Conservation (phyloP, 2,113 vertebrate genomes). For the Bombycilla garrulus region DNA sequence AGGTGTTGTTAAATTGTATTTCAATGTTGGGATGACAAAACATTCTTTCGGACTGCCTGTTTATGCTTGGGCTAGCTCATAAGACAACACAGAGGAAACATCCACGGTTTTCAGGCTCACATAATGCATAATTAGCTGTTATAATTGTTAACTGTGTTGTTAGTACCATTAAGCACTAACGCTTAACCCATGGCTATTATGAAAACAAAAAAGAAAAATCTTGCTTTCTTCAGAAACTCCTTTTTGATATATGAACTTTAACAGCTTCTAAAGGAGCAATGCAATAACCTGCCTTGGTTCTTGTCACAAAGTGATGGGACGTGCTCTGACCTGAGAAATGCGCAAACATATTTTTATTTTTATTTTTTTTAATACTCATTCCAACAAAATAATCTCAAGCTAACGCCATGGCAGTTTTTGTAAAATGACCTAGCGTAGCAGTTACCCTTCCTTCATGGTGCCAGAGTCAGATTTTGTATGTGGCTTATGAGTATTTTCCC, state of each 20-base stretch:
- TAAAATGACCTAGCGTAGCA: neutral
- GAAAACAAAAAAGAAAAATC: neutral
- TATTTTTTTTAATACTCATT: neutral
- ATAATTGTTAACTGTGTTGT: neutral
- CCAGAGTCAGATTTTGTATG: neutral
- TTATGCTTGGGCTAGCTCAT: neutral
- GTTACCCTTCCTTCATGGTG: neutral
- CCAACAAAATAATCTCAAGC: neutral
- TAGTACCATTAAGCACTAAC: neutral
- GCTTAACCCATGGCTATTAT: neutral
- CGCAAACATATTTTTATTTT: neutral
- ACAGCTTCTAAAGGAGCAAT: neutral
- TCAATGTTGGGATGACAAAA: neutral
- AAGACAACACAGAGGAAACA: neutral
- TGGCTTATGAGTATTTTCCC: neutral
- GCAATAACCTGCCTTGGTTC: neutral
- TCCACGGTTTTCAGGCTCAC: neutral
- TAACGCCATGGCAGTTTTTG: neutral
- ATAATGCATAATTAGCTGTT: neutral
- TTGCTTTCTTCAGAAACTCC: neutral
- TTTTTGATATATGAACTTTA: neutral
- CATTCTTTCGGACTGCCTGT: neutral
- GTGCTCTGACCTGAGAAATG: neutral
- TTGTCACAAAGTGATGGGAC: neutral
- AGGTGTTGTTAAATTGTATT: slow-evolving; percentile 1